Evolutionary conservation across 2,797 vertebrate species (phyloP), one percentile per base, ranked within the genome.

Genomic region (Xerus rutilus): DNA sequence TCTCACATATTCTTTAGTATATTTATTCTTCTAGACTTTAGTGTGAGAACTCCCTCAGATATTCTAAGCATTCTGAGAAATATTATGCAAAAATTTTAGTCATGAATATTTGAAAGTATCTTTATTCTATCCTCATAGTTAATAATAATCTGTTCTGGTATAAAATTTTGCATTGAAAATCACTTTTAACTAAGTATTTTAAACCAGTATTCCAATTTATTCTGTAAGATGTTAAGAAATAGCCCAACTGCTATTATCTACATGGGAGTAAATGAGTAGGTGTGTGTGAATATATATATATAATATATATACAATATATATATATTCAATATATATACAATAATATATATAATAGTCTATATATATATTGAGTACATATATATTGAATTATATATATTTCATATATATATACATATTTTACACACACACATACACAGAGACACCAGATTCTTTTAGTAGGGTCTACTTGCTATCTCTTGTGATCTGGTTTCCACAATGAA

Each of bases 111-210:
- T 89, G 14, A 77, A 92, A 77, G 59, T 64, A 1, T 39, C 23
- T 76, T 82, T 70, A 79, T 65, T 91, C n/a, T 74, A 2, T 72
- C 14, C 23, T 81, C 28, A 54, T 86, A 45, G 0, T 65, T 70
- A 57, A 54, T 86, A 23, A 65, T 86, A 57, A 57, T 57, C 65
- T 91, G 35, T 35, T 62, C 52, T 6, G 3, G 5, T 69, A 43
- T 86, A 70, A 76, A 92, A 70, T 45, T 83, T 20, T n/a, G 47
- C 47, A 43, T 70, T 47, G 21, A 77, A 72, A 57, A 28, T 86
- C 32, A 23, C 28, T 76, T 93, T 90, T 87, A 23, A 43, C 20
- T 87, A 65, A 69, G 9, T 17, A 65, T 92, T 95, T 94, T n/a
- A 76, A 82, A 28, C 12, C n/a, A 69, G 30, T 74, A 54, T 86